Base-by-base conservation (phyloP, 2,797 vertebrate species). In the Alexandromys oeconomus region DNA sequence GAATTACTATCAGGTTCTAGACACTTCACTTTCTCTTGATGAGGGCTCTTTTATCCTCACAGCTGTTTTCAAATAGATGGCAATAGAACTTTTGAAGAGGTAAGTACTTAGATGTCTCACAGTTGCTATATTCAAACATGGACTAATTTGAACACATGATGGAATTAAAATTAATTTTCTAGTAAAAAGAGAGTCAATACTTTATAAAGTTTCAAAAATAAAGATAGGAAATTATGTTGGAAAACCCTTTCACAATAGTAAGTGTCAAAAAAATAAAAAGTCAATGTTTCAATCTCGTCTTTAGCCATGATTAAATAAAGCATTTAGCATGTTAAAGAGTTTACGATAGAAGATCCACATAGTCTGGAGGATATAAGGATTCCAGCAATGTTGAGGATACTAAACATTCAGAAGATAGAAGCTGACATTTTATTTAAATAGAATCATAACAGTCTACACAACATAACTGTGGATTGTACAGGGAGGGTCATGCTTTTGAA, bases 51-150 rank as follows among this genome's bases (percentile, higher is more conserved):
- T 94, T 65, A 69, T 14, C 67, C 12, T 74, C 57, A 78, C 57
- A 82, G 29, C 63, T 2, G 13, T 86, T 89, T 87, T 69, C 7
- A 86, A 71, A 76, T 46, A 51, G 34, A 51, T n/a, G 25, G 10
- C 27, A 77, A 65, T 29, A 78, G 17, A 81, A 81, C 13, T 57
- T 92, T 40, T 92, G n/a, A 78, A 23, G 80, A 94, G 87, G 46
- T 67, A 43, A 81, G 7, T 54, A 78, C 29, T 91, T 71, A 90
- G 48, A 87, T 76, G n/a, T 81, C 1, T 69, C 43, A 63, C 21
- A n/a, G 21, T 6, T 71, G 34, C 74, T 71, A 54, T 17, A 82
- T 27, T 71, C 87, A 93, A 84, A 73, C 43, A 81, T 57, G 29
- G 29, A 43, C 54, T 87, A 91, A 87, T 86, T 54, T 7, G 37